Percentiles rank a stretch among this genome's conserved stretches.
Evolutionary conservation across 2,888 invertebrate species (phyloP).

Genomic region (Zaprionus bogoriensis): DNA sequence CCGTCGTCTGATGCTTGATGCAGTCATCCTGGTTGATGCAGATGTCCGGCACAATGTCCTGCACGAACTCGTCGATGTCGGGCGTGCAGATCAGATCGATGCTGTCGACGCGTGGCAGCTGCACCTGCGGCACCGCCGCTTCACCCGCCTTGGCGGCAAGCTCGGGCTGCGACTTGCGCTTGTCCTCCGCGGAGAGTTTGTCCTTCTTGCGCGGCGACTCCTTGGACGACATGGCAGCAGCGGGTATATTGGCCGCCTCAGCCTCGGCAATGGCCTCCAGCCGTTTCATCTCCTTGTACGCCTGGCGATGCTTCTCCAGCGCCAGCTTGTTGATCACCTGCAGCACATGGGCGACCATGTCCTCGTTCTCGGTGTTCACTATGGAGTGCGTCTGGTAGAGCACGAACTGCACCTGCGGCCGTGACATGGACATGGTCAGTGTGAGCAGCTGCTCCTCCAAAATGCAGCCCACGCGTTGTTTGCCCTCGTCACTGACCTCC

Average conservation of each 20-base stretch:
- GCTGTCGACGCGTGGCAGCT: slow-evolving; percentile 47
- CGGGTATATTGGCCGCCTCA: slow-evolving; percentile 79
- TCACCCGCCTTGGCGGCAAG: slow-evolving; percentile 13
- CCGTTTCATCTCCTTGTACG: slow-evolving; percentile 76
- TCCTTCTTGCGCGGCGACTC: slow-evolving; percentile 71
- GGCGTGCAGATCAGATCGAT: slow-evolving; percentile 67
- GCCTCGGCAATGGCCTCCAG: slow-evolving; percentile 79
- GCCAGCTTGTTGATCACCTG: slow-evolving; percentile 89
- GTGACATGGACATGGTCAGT: slow-evolving; percentile 88
- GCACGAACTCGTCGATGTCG: slow-evolving; percentile 85
- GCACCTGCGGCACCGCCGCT: slow-evolving; percentile 9
- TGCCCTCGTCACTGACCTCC: slow-evolving; percentile 86
- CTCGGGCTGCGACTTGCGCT: slow-evolving; percentile 46
- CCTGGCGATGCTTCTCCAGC: slow-evolving; percentile 86
- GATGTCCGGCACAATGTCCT: slow-evolving; percentile 85
- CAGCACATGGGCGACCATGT: slow-evolving; percentile 88
- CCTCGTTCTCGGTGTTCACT: slow-evolving; percentile 88
- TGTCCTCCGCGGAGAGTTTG: slow-evolving; percentile 53
- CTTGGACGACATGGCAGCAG: slow-evolving; percentile 69
- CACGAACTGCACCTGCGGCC: slow-evolving; percentile 91
- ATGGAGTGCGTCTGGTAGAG: slow-evolving; percentile 92
- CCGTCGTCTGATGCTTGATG: slow-evolving; percentile 83
- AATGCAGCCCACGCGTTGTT: slow-evolving; percentile 86
- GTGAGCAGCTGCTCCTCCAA: slow-evolving; percentile 90
- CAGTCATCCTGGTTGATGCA: slow-evolving; percentile 84